Evolutionary conservation across 2,113 vertebrate species (phyloP).

Genomic region (Hassar affinis): DNA sequence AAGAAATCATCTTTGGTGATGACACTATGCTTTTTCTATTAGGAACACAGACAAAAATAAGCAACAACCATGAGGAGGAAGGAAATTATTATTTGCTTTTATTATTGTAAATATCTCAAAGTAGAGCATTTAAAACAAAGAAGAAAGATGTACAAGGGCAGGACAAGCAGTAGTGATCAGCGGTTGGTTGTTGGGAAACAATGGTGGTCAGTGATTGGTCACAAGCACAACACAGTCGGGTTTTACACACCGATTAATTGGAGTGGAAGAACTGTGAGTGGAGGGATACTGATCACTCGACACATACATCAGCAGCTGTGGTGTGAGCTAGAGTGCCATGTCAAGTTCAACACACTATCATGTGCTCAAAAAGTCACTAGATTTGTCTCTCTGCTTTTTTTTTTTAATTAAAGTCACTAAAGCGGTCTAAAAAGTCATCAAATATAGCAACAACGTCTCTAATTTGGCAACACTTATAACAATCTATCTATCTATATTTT

Average conservation of each 20-base stretch:
- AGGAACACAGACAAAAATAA: background rate
- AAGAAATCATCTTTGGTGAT: background rate
- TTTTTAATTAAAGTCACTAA: background rate
- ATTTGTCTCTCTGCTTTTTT: background rate
- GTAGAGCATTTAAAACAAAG: background rate
- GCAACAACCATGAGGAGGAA: background rate
- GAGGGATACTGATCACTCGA: background rate
- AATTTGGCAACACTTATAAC: background rate
- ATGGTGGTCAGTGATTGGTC: background rate
- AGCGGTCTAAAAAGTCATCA: background rate
- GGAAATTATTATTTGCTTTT: background rate
- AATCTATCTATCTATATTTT: too few species aligned
- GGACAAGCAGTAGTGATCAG: background rate
- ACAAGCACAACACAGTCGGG: background rate
- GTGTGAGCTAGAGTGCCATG: background rate
- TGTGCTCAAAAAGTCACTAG: background rate
- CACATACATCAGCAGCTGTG: background rate
- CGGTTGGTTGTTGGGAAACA: background rate
- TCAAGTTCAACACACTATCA: background rate
- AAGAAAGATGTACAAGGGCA: background rate
- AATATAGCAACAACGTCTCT: background rate
- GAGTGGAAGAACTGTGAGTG: background rate
- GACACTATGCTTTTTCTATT: too few species aligned
- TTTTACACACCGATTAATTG: background rate
- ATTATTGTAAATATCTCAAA: background rate